These are phyloP conservation scores for Andrena trimmerana DNA, from an alignment of 2,888 invertebrate species.

Conservation along the genomic window DNA sequence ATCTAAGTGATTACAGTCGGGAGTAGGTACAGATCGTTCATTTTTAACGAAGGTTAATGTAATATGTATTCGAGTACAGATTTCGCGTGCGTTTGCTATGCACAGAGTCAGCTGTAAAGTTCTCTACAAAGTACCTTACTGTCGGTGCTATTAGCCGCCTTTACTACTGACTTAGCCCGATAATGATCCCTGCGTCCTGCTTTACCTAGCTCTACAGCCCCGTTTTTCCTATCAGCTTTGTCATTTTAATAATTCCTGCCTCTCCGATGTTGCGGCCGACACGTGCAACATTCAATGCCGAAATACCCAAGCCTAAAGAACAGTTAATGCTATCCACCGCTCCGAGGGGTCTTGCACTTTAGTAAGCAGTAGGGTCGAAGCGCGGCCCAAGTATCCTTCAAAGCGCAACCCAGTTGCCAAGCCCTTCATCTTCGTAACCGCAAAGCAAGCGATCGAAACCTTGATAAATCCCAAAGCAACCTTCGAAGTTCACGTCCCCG, in stretches of 20 bases:
- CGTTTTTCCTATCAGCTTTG: slow-evolving; percentile 11
- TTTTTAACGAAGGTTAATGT: background rate
- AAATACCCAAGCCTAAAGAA: background rate
- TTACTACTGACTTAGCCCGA: slow-evolving; percentile 25
- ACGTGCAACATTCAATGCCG: background rate
- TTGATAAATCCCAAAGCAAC: too few species aligned
- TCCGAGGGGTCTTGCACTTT: too few species aligned
- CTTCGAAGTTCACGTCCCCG: background rate
- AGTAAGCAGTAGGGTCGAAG: too few species aligned
- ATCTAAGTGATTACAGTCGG: background rate
- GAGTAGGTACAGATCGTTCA: background rate
- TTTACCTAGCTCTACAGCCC: slow-evolving; percentile 26
- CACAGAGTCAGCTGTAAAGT: slow-evolving; percentile 33
- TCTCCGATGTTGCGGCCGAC: background rate
- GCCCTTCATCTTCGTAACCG: too few species aligned
- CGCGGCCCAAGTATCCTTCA: too few species aligned
- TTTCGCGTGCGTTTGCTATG: slow-evolving; percentile 5
- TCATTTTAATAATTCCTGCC: slow-evolving; percentile 43
- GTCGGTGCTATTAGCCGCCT: slow-evolving; percentile 32
- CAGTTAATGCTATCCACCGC: too few species aligned
- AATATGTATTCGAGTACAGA: slow-evolving; percentile 4
- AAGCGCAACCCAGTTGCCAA: too few species aligned
- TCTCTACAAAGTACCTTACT: slow-evolving; percentile 26
- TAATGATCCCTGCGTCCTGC: slow-evolving; percentile 5
- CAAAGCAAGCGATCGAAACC: too few species aligned